phyloP scores from a whole-genome alignment of 2,888 invertebrate genomes.

The Phengaris alcon region DNA sequence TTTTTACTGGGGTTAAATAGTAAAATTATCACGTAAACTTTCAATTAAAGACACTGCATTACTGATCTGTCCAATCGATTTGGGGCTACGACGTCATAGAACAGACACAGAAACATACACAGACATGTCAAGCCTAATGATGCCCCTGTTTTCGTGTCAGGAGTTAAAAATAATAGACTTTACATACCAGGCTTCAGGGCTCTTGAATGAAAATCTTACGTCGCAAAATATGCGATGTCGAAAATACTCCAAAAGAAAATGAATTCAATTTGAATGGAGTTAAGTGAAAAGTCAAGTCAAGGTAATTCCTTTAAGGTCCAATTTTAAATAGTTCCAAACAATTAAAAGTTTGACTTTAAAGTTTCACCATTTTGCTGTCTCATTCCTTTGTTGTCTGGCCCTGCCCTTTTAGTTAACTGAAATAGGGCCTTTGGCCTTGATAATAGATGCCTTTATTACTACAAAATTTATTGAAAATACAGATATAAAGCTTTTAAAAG shows the following conservation, averaged over 20 bases:
- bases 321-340: conserved; percentile 18
- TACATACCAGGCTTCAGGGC: background rate
- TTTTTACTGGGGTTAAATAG: too few relatives aligned
- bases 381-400: conserved; percentile 11
- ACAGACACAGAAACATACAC: too few relatives aligned
- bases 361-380: conserved; percentile 1
- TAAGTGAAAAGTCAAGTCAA: conserved; percentile 4
- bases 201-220: background rate
- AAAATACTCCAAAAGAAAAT: conserved; percentile 1
- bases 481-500: background rate
- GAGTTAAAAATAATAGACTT: too few relatives aligned
- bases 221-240: conserved; percentile 2
- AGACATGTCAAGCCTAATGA: too few relatives aligned
- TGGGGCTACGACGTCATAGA: too few relatives aligned
- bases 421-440: background rate
- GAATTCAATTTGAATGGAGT: conserved; percentile 16
- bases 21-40: too few relatives aligned
- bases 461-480: background rate
- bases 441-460: background rate
- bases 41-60: too few relatives aligned
- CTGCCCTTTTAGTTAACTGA: conserved; percentile 9
- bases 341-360: conserved; percentile 19
- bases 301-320: conserved; percentile 14
- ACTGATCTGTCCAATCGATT: too few relatives aligned
- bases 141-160: too few relatives aligned